Evolutionary conservation across 1,140 invertebrate species (phyloP).

Genomic region (Apis laboriosa): DNA sequence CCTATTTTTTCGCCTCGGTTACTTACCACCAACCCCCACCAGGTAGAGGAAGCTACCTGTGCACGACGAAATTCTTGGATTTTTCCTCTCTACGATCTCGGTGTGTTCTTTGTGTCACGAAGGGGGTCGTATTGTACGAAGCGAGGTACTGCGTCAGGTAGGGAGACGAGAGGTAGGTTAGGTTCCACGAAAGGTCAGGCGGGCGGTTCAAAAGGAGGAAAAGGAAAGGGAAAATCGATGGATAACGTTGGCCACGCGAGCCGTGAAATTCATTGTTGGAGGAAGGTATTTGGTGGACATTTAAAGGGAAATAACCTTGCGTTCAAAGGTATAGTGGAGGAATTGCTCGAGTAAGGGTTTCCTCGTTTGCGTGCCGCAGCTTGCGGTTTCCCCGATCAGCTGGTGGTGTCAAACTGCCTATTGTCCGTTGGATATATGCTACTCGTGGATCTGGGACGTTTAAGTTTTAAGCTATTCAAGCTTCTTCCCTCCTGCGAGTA

Average conservation of each 20-base stretch:
- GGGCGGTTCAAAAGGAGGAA: constrained; percentile 9
- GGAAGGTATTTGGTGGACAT: neutral
- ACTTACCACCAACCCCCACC: too few relatives aligned
- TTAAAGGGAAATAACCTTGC: constrained; percentile 18
- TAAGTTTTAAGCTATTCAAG: neutral
- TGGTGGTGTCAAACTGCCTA: neutral
- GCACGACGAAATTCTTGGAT: constrained; percentile 10
- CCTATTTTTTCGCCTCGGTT: neutral
- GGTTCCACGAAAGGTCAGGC: constrained; percentile 40
- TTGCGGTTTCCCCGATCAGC: constrained; percentile 18
- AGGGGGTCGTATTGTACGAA: neutral
- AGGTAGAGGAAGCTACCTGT: constrained; percentile 35
- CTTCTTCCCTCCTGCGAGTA: neutral
- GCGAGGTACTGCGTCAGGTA: constrained; percentile 4
- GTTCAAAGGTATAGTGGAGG: too few relatives aligned
- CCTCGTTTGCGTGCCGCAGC: neutral
- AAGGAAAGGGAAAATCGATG: constrained; percentile 66
- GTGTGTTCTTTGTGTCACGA: neutral
- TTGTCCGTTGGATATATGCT: neutral
- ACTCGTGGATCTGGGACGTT: neutral
- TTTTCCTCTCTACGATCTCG: neutral
- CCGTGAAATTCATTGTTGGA: constrained; percentile 27
- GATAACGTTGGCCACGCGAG: constrained; percentile 61
- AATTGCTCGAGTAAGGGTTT: too few relatives aligned
- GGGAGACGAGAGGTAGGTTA: neutral